A percentile compares a stretch with the other conserved stretches of the same genome.
Conservation (phyloP, 2,113 vertebrate species). For the Tenebrosternarchus preto region DNA sequence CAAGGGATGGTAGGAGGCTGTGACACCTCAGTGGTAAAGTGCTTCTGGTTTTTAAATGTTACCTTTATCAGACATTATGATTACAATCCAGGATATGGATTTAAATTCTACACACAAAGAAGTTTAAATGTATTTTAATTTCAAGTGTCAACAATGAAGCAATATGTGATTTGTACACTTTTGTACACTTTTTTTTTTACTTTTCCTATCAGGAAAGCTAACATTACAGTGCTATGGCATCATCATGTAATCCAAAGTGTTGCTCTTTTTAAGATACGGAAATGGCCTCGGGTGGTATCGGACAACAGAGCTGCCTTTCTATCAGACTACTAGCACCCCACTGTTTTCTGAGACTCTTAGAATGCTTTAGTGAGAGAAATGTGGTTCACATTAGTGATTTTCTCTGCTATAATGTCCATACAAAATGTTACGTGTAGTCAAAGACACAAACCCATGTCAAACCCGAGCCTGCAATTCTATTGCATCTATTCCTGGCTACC, state of each 20-base stretch:
- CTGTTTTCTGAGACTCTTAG: background rate
- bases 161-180: background rate
- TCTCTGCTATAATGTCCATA: background rate
- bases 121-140: slow-evolving; percentile 11
- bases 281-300: slow-evolving; percentile 9
- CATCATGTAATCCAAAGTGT: slow-evolving; percentile 3
- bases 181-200: background rate
- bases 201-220: slow-evolving; percentile 1
- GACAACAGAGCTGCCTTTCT: slow-evolving; percentile 17
- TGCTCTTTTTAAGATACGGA: slow-evolving; percentile 28
- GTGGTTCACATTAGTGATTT: background rate
- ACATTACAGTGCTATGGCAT: slow-evolving; percentile 18
- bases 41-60: no score
- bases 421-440: background rate
- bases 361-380: background rate
- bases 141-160: background rate
- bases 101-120: background rate
- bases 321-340: background rate
- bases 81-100: background rate
- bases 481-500: background rate
- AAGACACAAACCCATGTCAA: background rate
- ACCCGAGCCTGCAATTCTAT: background rate
- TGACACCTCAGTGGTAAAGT: no score
- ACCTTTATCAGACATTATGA: no score
- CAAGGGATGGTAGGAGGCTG: background rate